Evolutionary conservation across 2,888 invertebrate species (phyloP), one percentile per base, ranked within the genome.

Genomic region (Mactromeris polynyma): DNA sequence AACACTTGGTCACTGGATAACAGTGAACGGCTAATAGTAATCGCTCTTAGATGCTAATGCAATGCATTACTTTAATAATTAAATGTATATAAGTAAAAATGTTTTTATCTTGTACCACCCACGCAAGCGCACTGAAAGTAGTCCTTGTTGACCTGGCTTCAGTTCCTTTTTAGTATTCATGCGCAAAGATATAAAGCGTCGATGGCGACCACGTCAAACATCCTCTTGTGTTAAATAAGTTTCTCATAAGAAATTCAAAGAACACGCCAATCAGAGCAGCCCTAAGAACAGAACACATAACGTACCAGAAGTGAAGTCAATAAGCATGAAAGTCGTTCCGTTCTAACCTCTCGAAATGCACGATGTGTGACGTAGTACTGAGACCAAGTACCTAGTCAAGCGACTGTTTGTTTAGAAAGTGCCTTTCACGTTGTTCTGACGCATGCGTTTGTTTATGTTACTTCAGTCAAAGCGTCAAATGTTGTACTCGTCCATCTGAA

Each of bases 341-440:
- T 91, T 64, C 91, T 79, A 88, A 88, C 38, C 88, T 82, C 91
- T 91, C 88, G 84, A 91, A 86, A 73, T 26, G 77, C 85, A 26
- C 40, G 82, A 77, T 82, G 69, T 88, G 90, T 83, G 36, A 73
- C 73, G 19, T 73, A 73, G 31, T 36, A 73, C 85, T 88, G 86
- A 88, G 81, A 46, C 38, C 2, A 4, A 33, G 31, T n/a, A 33
- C 31, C 11, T 14, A 73, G 73, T 73, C 33, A 73, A 73, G 11
- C 11, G 36, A 11, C 14, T 11, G 33, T 73, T 73, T 33, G 17
- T 33, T 73, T 17, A 73, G 58, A 64, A 9, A 1, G 26, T n/a
- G 26, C 26, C 58, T 58, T 58, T n/a, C n/a, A n/a, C 21, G 46
- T 26, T 64, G 26, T 26, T 64, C n/a, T 9, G 58, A 64, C 26